Percentiles rank a stretch among this genome's conserved stretches.
These are phyloP conservation scores for Limnephilus marmoratus DNA, from an alignment of 2,888 invertebrate species.

Conservation along the genomic window DNA sequence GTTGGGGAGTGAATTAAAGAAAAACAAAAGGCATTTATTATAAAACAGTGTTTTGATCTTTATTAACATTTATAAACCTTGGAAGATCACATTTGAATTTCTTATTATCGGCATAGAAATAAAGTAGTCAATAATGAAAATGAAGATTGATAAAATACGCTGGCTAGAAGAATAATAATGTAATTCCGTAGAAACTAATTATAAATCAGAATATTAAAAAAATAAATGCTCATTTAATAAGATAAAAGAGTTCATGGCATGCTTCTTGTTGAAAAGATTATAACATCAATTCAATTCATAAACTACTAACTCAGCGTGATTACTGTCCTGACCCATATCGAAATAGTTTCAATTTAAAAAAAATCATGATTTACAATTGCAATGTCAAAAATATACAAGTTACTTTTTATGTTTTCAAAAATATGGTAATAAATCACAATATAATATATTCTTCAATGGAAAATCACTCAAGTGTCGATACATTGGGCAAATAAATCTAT, in stretches of 20 bases:
- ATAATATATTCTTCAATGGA: constrained; percentile 43
- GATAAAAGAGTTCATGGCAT: constrained; percentile 29
- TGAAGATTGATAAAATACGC: constrained; percentile 30
- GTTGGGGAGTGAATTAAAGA: constrained; percentile 44
- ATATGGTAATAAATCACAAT: constrained; percentile 46
- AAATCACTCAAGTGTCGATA: constrained; percentile 43
- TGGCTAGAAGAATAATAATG: constrained; percentile 25
- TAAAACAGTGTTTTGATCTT: constrained; percentile 52
- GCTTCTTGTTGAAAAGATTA: constrained; percentile 26
- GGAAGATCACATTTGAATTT: constrained; percentile 49
- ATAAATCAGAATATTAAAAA: constrained; percentile 28
- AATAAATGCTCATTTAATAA: constrained; percentile 34
- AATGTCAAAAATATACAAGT: constrained; percentile 51
- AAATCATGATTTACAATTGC: background rate
- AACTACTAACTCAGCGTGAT: background rate
- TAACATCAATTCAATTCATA: constrained; percentile 2
- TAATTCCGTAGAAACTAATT: constrained; percentile 14
- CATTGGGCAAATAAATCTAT: constrained; percentile 43
- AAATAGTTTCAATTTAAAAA: background rate
- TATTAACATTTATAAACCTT: constrained; percentile 51
- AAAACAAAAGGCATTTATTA: constrained; percentile 48
- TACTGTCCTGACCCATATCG: background rate
- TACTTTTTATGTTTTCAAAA: constrained; percentile 25
- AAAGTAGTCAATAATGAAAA: constrained; percentile 37
- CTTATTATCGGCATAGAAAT: constrained; percentile 27